Percentiles rank a stretch among this genome's conserved stretches.
phyloP scores from a whole-genome alignment of 1,140 invertebrate species.

The Fopius arisanus region DNA sequence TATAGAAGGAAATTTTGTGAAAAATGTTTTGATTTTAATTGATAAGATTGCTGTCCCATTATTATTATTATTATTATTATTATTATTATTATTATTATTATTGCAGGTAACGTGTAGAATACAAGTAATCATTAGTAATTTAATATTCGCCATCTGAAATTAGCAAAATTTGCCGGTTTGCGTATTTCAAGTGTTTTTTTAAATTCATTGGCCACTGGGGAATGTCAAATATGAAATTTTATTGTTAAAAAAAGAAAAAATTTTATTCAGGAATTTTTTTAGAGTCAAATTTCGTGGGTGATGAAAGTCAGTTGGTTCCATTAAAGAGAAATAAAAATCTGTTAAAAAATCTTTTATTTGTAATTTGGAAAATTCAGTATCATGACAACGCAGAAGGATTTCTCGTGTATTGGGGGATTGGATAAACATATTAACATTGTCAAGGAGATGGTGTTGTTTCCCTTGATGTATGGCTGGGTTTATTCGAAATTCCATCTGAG shows the following conservation, averaged over 20 bases:
- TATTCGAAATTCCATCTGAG: slow-evolving; percentile 74
- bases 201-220: slow-evolving; percentile 8
- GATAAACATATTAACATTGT: slow-evolving; percentile 73
- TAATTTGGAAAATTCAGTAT: neutral
- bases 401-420: slow-evolving; percentile 73
- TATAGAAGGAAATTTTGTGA: too few relatives aligned
- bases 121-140: too few relatives aligned
- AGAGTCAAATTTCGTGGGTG: neutral
- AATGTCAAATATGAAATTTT: slow-evolving; percentile 53
- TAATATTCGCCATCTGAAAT: too few relatives aligned
- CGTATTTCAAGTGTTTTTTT: slow-evolving; percentile 17
- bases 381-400: slow-evolving; percentile 55
- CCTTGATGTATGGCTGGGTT: slow-evolving; percentile 75
- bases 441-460: slow-evolving; percentile 78
- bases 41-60: too few relatives aligned
- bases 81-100: too few relatives aligned
- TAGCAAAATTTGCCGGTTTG: too few relatives aligned
- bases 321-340: neutral
- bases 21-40: too few relatives aligned
- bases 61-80: too few relatives aligned
- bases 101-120: too few relatives aligned
- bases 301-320: neutral
- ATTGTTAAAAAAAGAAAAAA: slow-evolving; percentile 36
- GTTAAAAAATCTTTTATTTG: neutral
- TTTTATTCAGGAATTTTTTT: slow-evolving; percentile 9